Evolutionary conservation across 92 coral and sea anemone genomes (phyloP).

Genomic region (Phenganax subtilis): DNA sequence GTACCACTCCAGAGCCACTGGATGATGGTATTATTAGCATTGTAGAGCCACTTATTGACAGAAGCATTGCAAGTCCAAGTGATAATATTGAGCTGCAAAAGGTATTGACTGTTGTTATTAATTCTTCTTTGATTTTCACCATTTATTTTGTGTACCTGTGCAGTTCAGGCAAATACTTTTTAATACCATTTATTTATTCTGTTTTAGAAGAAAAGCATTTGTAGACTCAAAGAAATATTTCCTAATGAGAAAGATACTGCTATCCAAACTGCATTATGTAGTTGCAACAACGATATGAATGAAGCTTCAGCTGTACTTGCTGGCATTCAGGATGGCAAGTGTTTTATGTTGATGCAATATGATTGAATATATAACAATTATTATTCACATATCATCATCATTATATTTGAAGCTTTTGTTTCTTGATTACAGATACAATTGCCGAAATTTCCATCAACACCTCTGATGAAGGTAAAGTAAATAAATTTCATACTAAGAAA

Average conservation of each 20-base stretch:
- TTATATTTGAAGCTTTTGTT: too few relatives aligned
- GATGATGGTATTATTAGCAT: conserved; percentile 1
- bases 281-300: conserved; percentile 38
- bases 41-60: neutral
- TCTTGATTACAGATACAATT: too few relatives aligned
- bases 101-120: neutral
- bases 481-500: too few relatives aligned
- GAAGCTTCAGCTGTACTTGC: conserved; percentile 38
- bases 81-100: neutral
- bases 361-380: too few relatives aligned
- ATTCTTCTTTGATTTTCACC: neutral
- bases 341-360: too few relatives aligned
- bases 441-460: too few relatives aligned
- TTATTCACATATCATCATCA: too few relatives aligned
- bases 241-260: conserved; percentile 13
- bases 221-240: conserved; percentile 41
- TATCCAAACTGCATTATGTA: conserved; percentile 27
- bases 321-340: too few relatives aligned
- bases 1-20: neutral
- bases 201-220: conserved; percentile 19
- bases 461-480: too few relatives aligned
- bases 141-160: neutral
- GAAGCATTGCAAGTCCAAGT: neutral
- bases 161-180: neutral
- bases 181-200: neutral